Evolutionary conservation across 2,888 invertebrate species (phyloP), one percentile per base, ranked within the genome.

Genomic region (Mayetiola destructor): DNA sequence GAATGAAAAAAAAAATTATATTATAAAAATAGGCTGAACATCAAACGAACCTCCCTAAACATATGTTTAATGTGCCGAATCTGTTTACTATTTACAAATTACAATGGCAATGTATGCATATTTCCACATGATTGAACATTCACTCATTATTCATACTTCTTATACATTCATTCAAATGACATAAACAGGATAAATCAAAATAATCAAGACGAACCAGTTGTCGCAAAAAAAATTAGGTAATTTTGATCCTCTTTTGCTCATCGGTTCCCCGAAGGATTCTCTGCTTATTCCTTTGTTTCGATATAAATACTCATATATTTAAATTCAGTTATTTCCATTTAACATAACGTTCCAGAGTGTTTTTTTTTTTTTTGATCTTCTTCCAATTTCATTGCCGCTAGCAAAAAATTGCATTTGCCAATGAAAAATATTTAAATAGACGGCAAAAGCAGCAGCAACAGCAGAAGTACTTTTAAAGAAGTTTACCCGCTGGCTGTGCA

Each of bases 401-500:
- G 48, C 48, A 2, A 48, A 48, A 40, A 27, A 48, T 9, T 48
- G n/a, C 48, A 48, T 48, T 48, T n/a, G 16, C 16, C 5, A 5
- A 27, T n/a, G 48, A n/a, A 48, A 48, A 48, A 27, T 27, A 48
- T 27, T 48, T 48, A 48, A 27, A 48, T 48, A 48, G n/a, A n/a
- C n/a, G n/a, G n/a, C n/a, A n/a, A n/a, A n/a, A n/a, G n/a, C n/a
- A n/a, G n/a, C n/a, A n/a, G n/a, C n/a, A n/a, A n/a, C n/a, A n/a
- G n/a, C n/a, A n/a, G n/a, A n/a, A n/a, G n/a, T n/a, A n/a, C n/a
- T n/a, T n/a, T n/a, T n/a, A n/a, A n/a, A n/a, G n/a, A n/a, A n/a
- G n/a, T n/a, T n/a, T n/a, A n/a, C n/a, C n/a, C n/a, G n/a, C n/a
- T n/a, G n/a, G n/a, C n/a, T n/a, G n/a, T n/a, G n/a, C n/a, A n/a